Conservation (phyloP, 2,888 invertebrate genomes). For the Octonoba sinensis region DNA sequence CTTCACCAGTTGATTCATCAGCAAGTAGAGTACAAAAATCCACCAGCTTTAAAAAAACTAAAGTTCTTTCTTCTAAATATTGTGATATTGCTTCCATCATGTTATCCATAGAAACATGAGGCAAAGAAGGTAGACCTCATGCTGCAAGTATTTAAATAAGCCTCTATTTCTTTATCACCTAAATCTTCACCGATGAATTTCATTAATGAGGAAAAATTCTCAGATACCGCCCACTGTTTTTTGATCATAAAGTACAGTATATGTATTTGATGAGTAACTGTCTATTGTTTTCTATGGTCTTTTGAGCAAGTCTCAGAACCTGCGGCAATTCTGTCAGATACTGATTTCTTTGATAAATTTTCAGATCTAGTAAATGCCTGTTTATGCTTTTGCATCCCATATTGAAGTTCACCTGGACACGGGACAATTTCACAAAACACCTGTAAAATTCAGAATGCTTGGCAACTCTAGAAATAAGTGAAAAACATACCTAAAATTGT, state of each 20-base stretch:
- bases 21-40: too few relatives aligned
- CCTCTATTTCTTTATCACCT: background rate
- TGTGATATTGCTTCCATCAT: background rate
- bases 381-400: too few relatives aligned
- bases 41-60: too few relatives aligned
- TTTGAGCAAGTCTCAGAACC: background rate
- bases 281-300: background rate
- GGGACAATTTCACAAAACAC: too few relatives aligned
- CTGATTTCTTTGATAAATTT: too few relatives aligned
- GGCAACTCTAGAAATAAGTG: too few relatives aligned
- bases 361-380: too few relatives aligned
- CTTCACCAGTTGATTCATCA: too few relatives aligned
- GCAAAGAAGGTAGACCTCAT: background rate
- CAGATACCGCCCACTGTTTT: background rate
- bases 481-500: too few relatives aligned
- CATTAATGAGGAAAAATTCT: background rate
- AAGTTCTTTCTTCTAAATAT: background rate
- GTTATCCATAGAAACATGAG: background rate
- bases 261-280: background rate
- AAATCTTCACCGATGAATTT: background rate
- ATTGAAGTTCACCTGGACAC: too few relatives aligned
- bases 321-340: too few relatives aligned
- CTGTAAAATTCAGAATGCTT: too few relatives aligned
- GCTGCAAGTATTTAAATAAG: background rate
- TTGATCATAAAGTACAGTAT: background rate